A percentile compares a stretch with the other conserved stretches of the same genome.
These are phyloP conservation scores for Rhinatrema bivittatum DNA, from an alignment of 2,797 vertebrate species.

Conservation along the genomic window DNA sequence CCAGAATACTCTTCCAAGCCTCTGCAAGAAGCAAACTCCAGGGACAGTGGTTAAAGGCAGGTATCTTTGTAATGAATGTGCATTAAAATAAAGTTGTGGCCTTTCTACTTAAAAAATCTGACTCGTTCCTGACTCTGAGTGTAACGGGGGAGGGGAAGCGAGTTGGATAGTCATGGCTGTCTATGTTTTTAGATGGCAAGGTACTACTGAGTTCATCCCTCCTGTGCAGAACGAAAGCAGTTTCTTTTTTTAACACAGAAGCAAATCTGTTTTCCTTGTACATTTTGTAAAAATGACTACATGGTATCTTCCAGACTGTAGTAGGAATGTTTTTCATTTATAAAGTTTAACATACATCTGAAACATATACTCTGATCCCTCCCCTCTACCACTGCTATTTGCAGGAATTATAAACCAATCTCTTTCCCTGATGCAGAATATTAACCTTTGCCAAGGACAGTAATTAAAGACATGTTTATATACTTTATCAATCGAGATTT, in stretches of 20 bases:
- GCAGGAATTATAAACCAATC: conserved; percentile 21
- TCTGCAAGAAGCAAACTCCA: too few relatives aligned
- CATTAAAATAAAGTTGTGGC: too few relatives aligned
- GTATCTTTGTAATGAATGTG: too few relatives aligned
- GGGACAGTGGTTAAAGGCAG: too few relatives aligned
- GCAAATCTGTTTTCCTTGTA: neutral
- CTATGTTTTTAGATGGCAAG: too few relatives aligned
- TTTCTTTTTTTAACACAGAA: conserved; percentile 6
- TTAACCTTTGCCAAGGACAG: conserved; percentile 40
- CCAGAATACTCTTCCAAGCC: too few relatives aligned
- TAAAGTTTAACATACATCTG: conserved; percentile 15
- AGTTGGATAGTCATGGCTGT: too few relatives aligned
- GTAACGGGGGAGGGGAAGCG: too few relatives aligned
- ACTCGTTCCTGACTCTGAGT: too few relatives aligned
- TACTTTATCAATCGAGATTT: conserved; percentile 43
- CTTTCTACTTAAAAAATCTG: too few relatives aligned
- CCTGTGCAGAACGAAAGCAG: neutral
- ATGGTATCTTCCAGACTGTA: neutral
- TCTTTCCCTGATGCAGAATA: conserved; percentile 29
- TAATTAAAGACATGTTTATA: conserved; percentile 44
- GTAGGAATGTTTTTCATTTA: conserved; percentile 12
- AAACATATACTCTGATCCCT: too few relatives aligned
- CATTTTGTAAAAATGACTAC: conserved; percentile 1
- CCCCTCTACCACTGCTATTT: conserved; percentile 12
- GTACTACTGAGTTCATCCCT: too few relatives aligned